Base-by-base conservation (phyloP, 2,797 vertebrate genomes). In the Trachurus trachurus region DNA sequence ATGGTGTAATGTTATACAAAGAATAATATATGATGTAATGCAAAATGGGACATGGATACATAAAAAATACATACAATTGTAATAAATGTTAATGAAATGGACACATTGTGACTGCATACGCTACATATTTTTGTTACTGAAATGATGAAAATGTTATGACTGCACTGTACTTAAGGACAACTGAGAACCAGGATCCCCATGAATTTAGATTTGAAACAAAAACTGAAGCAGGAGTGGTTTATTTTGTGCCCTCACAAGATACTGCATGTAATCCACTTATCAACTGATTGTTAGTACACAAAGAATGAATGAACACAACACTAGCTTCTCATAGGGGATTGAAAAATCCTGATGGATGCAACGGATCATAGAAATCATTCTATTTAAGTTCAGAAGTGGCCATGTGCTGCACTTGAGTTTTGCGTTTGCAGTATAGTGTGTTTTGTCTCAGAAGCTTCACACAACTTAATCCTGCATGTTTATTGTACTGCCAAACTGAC, bases 51-150 rank as follows among this genome's bases (percentile, higher is more conserved):
- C 17, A 42, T n/a, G 11, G 37, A 53, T 16, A 21, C 8, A 66
- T 34, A 58, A 10, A 83, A 11, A 21, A 68, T 5, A 17, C 1
- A 68, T 34, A 54, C 47, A 6, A 31, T 9, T 21, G 21, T 5
- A 54, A 53, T 10, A 63, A 64, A 21, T 37, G 9, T 34, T 63
- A 8, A 62, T 75, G 37, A 66, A 63, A 59, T 70, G 37, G 9
- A 53, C 2, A 26, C 53, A 26, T 34, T 17, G 31, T 57, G 0
- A 11, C 15, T 37, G 59, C 45, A 56, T 57, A 26, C 3, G 26
- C 26, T 26, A 2, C 60, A 61, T 66, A 40, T 31, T 58, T 68
- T 74, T 73, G 45, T 74, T 79, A 68, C 22, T 73, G 39, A 66
- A 76, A 47, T 26, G 0, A 29, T 45, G 58, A 54, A 50, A 61